A percentile compares a stretch with the other conserved stretches of the same genome.
These are phyloP conservation scores for Daubentonia madagascariensis DNA, from an alignment of 2,113 vertebrate genomes.

Conservation along the genomic window DNA sequence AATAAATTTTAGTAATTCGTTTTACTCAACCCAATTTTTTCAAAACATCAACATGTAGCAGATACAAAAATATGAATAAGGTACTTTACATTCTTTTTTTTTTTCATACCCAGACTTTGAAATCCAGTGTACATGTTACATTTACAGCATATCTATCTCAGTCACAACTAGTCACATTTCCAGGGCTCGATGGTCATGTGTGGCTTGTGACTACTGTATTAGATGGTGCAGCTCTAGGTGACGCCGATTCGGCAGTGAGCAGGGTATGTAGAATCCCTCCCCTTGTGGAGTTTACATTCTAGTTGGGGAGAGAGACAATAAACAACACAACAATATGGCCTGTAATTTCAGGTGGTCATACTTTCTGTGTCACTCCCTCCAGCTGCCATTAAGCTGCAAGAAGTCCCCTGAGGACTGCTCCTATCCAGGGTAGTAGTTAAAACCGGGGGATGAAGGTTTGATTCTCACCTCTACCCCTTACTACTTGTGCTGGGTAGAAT, in stretches of 20 bases:
- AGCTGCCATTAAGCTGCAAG: background rate
- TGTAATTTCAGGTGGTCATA: fast-evolving
- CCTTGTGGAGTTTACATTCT: background rate
- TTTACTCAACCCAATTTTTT: background rate
- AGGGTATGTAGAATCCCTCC: background rate
- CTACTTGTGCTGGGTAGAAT: background rate
- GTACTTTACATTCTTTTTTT: background rate
- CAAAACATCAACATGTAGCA: background rate
- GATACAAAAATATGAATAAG: background rate
- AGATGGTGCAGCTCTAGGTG: fast-evolving
- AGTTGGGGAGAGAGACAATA: background rate
- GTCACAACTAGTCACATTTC: no score
- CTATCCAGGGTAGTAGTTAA: background rate
- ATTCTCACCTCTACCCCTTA: background rate
- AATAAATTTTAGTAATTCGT: background rate
- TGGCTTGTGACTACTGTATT: fast-evolving
- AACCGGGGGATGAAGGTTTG: background rate
- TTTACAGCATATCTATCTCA: fast-evolving
- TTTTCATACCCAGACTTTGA: background rate
- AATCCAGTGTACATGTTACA: background rate
- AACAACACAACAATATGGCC: background rate
- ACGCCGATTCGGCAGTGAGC: no score
- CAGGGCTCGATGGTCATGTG: background rate
- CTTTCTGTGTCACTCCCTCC: background rate
- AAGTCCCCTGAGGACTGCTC: fast-evolving